phyloP scores from a whole-genome alignment of 2,113 vertebrate species.

The Xiphophorus maculatus region DNA sequence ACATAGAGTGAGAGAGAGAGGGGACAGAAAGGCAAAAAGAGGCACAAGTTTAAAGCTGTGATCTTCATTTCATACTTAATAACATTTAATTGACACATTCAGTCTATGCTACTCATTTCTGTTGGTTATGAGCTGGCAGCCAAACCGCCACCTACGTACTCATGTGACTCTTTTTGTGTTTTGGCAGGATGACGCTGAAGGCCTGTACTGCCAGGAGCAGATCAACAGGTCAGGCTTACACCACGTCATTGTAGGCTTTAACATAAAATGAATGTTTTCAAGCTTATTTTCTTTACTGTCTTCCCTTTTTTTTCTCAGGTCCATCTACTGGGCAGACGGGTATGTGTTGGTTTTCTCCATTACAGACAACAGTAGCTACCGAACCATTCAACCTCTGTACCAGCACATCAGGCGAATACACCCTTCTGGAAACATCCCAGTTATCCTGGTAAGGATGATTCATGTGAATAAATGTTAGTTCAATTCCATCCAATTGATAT shows the following conservation, averaged over 20 bases:
- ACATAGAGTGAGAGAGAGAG: neutral
- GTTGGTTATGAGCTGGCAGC: neutral
- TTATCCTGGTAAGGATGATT: constrained; percentile 78
- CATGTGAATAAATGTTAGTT: neutral
- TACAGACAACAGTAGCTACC: constrained; percentile 89
- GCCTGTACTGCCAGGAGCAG: constrained; percentile 87
- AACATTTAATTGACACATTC: neutral
- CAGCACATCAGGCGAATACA: constrained; percentile 91
- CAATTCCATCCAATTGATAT: too few species aligned
- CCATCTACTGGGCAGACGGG: constrained; percentile 94
- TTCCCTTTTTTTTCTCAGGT: constrained; percentile 72
- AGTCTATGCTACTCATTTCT: neutral
- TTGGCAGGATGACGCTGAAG: constrained; percentile 83
- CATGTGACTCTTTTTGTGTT: neutral
- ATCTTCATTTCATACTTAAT: neutral
- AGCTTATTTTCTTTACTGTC: neutral
- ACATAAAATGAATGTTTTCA: neutral
- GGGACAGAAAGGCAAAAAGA: neutral
- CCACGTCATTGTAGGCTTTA: neutral
- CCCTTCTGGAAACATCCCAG: constrained; percentile 89
- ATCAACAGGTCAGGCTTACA: constrained; percentile 83
- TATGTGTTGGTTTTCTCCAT: constrained; percentile 93
- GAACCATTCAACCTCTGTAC: constrained; percentile 87
- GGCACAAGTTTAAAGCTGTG: neutral
- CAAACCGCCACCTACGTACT: neutral